Percentiles rank a stretch among this genome's conserved stretches.
Evolutionary conservation across 2,888 invertebrate genomes (phyloP).

Genomic region (Copidosoma aretas): DNA sequence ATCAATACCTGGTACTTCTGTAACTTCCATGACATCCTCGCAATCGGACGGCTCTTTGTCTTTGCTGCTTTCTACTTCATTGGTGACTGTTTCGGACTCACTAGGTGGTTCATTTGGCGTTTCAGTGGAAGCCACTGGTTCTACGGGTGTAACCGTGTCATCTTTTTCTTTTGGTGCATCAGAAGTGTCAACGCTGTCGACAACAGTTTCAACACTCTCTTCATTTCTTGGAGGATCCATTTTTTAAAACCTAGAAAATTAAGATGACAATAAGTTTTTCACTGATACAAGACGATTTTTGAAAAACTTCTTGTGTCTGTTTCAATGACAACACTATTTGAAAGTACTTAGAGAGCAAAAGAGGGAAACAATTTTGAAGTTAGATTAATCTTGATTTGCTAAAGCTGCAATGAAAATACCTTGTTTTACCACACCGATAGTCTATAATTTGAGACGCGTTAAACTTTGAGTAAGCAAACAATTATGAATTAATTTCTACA

Average conservation of each 20-base stretch:
- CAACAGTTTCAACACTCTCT: constrained; percentile 8
- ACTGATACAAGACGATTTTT: background rate
- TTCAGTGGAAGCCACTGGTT: constrained; percentile 2
- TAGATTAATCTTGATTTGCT: too few species aligned
- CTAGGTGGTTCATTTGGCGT: constrained; percentile 2
- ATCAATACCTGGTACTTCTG: constrained; percentile 17
- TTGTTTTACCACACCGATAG: too few species aligned
- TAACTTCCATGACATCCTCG: constrained; percentile 24
- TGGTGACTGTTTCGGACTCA: constrained; percentile 2
- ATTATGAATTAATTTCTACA: too few species aligned
- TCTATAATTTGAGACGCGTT: too few species aligned
- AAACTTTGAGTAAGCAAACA: too few species aligned
- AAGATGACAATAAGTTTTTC: background rate
- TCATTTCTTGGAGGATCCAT: constrained; percentile 27
- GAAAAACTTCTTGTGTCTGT: constrained; percentile 8
- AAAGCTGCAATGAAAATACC: too few species aligned
- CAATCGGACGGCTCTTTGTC: background rate
- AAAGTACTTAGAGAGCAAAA: too few species aligned
- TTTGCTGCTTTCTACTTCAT: constrained; percentile 1
- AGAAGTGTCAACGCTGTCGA: constrained; percentile 2
- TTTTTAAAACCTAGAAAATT: constrained; percentile 1
- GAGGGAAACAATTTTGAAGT: too few species aligned
- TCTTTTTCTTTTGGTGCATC: background rate
- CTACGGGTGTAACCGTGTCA: background rate
- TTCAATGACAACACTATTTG: too few species aligned